Evolutionary conservation across 2,113 vertebrate genomes (phyloP).

Genomic region (Alexandromys fortis): DNA sequence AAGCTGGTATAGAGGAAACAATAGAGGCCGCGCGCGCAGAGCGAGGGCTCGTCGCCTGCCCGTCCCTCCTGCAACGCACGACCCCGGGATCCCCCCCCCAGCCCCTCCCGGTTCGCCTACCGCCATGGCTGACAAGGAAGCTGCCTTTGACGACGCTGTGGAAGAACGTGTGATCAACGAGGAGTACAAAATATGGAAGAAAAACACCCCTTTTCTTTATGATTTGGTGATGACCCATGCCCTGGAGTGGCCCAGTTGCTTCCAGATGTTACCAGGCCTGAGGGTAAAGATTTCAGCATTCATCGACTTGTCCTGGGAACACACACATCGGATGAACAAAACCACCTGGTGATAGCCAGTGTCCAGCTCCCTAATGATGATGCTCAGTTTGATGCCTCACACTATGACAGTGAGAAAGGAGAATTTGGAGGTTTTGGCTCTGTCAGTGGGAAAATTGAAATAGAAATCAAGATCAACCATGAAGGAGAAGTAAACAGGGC

Average conservation of each 20-base stretch:
- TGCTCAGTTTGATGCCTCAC: slow-evolving; percentile 98
- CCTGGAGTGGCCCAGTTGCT: slow-evolving; percentile 98
- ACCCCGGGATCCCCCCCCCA: not conserved
- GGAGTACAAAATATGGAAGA: too few species aligned
- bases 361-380: slow-evolving; percentile 98
- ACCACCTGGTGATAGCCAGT: slow-evolving; percentile 97
- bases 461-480: slow-evolving; percentile 99
- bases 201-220: too few species aligned
- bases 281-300: slow-evolving; percentile 99
- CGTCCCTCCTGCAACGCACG: slow-evolving; percentile 58
- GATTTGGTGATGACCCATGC: slow-evolving; percentile 95
- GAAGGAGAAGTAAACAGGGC: slow-evolving; percentile 99
- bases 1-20: slow-evolving; percentile 86
- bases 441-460: slow-evolving; percentile 98
- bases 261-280: slow-evolving; percentile 98
- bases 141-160: slow-evolving; percentile 80
- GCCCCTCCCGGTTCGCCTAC: slow-evolving; percentile 24
- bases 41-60: slow-evolving; percentile 58
- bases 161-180: too few species aligned
- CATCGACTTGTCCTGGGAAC: slow-evolving; percentile 97
- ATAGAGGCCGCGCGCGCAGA: slow-evolving; percentile 84
- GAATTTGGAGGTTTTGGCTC: slow-evolving; percentile 99
- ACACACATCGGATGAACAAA: slow-evolving; percentile 98
- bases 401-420: slow-evolving; percentile 99
- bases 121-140: slow-evolving; percentile 95